phyloP scores from a whole-genome alignment of 2,113 vertebrate species.

The Chaetodon trifascialis region DNA sequence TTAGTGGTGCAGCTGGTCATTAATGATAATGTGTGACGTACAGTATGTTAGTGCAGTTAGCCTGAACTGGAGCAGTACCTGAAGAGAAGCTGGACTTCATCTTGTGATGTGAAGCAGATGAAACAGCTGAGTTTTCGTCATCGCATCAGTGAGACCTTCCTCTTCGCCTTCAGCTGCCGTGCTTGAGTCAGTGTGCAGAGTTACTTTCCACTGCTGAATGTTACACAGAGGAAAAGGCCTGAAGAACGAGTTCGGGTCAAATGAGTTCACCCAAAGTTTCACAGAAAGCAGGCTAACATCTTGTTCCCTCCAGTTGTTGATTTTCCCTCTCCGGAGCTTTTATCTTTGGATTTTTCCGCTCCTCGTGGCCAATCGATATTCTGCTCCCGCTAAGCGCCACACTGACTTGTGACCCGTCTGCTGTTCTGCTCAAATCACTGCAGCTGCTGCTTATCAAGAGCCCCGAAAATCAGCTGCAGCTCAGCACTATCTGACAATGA shows the following conservation, averaged over 20 bases:
- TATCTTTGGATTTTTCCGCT: constrained; percentile 15
- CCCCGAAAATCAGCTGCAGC: constrained; percentile 24
- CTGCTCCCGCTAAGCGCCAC: constrained; percentile 20
- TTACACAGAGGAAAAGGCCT: neutral
- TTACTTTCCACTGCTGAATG: neutral
- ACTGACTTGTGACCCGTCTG: constrained; percentile 38
- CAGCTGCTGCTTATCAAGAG: constrained; percentile 47
- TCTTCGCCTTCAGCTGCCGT: neutral
- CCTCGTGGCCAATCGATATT: constrained; percentile 32
- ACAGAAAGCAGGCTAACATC: neutral
- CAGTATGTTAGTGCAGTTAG: no score
- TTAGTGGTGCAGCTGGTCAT: no score
- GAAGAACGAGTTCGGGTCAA: neutral
- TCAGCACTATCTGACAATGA: constrained; percentile 3
- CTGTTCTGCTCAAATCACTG: constrained; percentile 22
- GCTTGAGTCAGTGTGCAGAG: no score
- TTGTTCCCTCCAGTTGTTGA: constrained; percentile 19
- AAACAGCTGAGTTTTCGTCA: no score
- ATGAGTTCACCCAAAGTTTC: neutral
- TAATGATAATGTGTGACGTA: no score
- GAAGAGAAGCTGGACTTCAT: no score
- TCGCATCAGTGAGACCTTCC: no score
- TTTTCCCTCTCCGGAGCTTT: constrained; percentile 8
- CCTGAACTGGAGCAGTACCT: no score
- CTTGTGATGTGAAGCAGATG: no score